Evolutionary conservation across 2,113 vertebrate genomes (phyloP).

Genomic region (Daphoenositta chrysoptera): DNA sequence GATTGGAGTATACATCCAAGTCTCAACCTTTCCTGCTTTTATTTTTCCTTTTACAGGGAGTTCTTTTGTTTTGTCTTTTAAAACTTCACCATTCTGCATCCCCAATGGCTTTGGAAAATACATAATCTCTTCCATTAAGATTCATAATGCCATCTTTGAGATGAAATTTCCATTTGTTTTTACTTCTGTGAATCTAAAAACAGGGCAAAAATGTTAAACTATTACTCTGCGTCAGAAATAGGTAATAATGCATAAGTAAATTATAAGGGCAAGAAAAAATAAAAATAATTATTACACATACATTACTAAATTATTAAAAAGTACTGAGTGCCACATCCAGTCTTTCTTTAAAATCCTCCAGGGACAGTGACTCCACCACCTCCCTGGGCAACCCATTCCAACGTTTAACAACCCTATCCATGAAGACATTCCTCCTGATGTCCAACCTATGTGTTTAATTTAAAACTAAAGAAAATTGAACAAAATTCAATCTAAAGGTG

Average conservation of each 20-base stretch:
- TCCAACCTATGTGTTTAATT: not conserved
- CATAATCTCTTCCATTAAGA: slow-evolving; percentile 97
- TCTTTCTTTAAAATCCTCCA: not conserved
- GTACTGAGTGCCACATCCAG: not conserved
- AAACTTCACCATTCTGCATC: slow-evolving; percentile 95
- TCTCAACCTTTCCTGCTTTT: slow-evolving; percentile 74
- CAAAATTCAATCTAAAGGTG: not conserved
- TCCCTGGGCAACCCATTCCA: not conserved
- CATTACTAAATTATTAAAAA: not conserved
- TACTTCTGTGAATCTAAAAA: slow-evolving; percentile 97
- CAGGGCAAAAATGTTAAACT: not conserved
- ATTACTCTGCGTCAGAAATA: not conserved
- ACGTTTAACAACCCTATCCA: not conserved
- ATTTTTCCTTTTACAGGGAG: slow-evolving; percentile 51
- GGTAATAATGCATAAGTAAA: not conserved
- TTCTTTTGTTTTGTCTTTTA: slow-evolving; percentile 67
- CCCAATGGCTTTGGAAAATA: slow-evolving; percentile 99
- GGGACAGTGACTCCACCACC: not conserved
- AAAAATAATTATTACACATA: not conserved
- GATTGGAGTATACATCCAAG: slow-evolving; percentile 79
- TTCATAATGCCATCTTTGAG: slow-evolving; percentile 99
- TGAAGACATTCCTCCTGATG: not conserved
- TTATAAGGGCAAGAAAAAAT: not conserved
- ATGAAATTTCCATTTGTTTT: slow-evolving; percentile 99
- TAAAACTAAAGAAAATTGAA: not conserved